Conservation (phyloP, 2,113 vertebrate genomes). For the Leptosomus discolor region DNA sequence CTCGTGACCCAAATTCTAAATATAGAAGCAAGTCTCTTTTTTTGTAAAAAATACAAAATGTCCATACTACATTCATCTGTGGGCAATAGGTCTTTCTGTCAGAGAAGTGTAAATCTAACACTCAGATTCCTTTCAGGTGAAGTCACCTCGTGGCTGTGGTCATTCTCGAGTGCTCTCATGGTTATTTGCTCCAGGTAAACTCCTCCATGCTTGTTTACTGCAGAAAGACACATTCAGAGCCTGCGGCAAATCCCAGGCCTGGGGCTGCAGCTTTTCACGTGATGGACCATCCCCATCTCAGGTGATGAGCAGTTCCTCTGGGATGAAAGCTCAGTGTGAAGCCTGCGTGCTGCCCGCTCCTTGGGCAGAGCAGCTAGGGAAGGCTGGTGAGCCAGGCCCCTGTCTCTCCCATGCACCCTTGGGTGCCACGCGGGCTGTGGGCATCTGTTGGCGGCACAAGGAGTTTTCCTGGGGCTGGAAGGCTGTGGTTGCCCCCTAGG, state of each 20-base stretch:
- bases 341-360: neutral
- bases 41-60: neutral
- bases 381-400: neutral
- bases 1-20: constrained; percentile 30
- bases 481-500: neutral
- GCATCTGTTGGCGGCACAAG: neutral
- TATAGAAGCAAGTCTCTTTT: neutral
- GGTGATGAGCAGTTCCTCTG: neutral
- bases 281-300: neutral
- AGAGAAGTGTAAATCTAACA: neutral
- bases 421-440: fast-evolving
- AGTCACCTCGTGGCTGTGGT: neutral
- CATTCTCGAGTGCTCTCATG: neutral
- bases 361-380: neutral
- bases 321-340: fast-evolving
- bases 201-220: neutral
- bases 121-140: neutral
- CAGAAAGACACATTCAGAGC: neutral
- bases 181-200: neutral
- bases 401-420: fast-evolving
- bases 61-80: fast-evolving
- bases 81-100: neutral
- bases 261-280: neutral
- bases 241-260: neutral
- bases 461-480: neutral